phyloP scores from a whole-genome alignment of 2,797 vertebrate genomes.

The Sebastolobus altivelis region DNA sequence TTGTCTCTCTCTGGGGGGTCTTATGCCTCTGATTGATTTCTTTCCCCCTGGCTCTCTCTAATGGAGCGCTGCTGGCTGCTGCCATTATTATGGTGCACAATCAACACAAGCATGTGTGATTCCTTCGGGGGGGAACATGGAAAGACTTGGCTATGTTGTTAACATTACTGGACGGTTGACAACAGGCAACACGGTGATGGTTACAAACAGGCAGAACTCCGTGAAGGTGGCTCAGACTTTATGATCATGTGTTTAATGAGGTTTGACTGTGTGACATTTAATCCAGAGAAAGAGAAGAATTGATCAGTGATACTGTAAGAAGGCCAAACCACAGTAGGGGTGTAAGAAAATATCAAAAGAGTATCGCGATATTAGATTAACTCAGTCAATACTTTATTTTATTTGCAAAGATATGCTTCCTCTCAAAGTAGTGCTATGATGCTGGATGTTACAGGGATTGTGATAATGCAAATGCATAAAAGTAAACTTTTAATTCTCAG shows the following conservation, averaged over 20 bases:
- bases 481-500: too few relatives aligned
- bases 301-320: neutral
- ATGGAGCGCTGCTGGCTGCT: conserved; percentile 57
- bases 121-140: conserved; percentile 55
- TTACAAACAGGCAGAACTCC: conserved; percentile 15
- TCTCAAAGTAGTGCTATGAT: too few relatives aligned
- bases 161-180: conserved; percentile 25
- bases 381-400: too few relatives aligned
- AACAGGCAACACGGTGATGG: neutral
- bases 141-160: conserved; percentile 28
- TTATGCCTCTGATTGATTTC: conserved; percentile 77
- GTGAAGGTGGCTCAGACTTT: neutral
- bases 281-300: neutral
- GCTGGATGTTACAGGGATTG: too few relatives aligned
- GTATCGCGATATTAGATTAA: too few relatives aligned
- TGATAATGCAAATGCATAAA: too few relatives aligned
- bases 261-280: conserved; percentile 14
- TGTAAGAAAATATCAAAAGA: too few relatives aligned
- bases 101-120: conserved; percentile 52
- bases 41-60: conserved; percentile 44
- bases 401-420: too few relatives aligned
- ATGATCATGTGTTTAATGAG: conserved; percentile 32
- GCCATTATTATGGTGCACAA: conserved; percentile 45
- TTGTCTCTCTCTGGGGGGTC: conserved; percentile 73
- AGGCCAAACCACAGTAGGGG: neutral